Percentiles rank a stretch among this genome's conserved stretches.
Conservation (phyloP, 2,888 invertebrate species). For the Sarcophaga caerulescens region DNA sequence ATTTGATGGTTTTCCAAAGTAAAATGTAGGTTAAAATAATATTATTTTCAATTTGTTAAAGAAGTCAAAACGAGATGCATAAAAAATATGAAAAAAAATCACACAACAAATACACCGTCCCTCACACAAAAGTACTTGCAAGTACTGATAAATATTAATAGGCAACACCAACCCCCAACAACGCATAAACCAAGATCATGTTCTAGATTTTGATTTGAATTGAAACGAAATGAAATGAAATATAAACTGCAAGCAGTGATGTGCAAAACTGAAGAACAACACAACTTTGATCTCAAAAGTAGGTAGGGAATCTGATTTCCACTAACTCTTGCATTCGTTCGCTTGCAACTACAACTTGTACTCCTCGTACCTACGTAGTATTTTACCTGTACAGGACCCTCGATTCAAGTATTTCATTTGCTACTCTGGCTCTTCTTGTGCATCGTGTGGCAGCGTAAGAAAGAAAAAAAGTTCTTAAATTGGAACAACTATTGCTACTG, state of each 20-base stretch:
- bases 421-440: background rate
- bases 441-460: constrained; percentile 1
- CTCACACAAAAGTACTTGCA: background rate
- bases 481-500: constrained; percentile 17
- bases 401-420: constrained; percentile 1
- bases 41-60: constrained; percentile 42
- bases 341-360: too few relatives aligned
- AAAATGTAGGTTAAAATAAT: constrained; percentile 7
- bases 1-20: background rate
- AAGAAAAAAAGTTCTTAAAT: background rate
- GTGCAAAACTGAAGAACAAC: background rate
- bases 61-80: constrained; percentile 17
- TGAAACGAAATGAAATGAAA: too few relatives aligned
- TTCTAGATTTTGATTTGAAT: too few relatives aligned
- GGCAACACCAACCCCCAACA: background rate
- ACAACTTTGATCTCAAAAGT: background rate
- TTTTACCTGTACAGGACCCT: too few relatives aligned
- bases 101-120: background rate
- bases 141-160: background rate
- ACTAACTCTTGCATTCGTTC: too few relatives aligned
- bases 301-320: too few relatives aligned
- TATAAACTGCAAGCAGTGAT: too few relatives aligned
- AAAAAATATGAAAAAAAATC: constrained; percentile 20
- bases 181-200: background rate
- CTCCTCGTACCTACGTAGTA: too few relatives aligned